These are phyloP conservation scores for Oreochromis mossambicus DNA, from an alignment of 2,797 vertebrate genomes.

Conservation along the genomic window DNA sequence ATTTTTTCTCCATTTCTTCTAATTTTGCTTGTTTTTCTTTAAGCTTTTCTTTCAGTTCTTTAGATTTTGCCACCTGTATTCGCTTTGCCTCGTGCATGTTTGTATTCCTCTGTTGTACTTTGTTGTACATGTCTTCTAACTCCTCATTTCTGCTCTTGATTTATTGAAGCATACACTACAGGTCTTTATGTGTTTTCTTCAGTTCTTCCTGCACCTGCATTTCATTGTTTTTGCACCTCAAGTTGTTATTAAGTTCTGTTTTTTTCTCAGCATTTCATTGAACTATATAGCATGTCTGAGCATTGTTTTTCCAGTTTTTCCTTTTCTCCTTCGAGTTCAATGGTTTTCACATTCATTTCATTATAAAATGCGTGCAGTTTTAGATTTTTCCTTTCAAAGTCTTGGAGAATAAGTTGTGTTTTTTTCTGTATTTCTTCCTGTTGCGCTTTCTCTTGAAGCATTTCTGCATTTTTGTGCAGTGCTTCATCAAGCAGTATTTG, in stretches of 20 bases:
- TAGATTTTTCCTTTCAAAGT: neutral
- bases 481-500: neutral
- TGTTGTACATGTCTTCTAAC: neutral
- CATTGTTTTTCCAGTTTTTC: neutral
- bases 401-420: neutral
- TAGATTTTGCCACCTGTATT: neutral
- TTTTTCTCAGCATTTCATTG: neutral
- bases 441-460: neutral
- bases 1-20: neutral
- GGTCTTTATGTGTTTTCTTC: neutral
- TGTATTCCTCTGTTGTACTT: neutral
- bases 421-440: neutral
- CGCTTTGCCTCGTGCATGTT: rapidly evolving
- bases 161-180: neutral
- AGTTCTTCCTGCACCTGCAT: neutral
- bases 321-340: neutral
- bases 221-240: neutral
- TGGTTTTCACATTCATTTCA: neutral
- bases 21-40: neutral
- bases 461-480: neutral
- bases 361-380: neutral
- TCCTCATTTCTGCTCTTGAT: neutral
- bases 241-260: neutral
- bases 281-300: neutral
- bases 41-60: neutral